Base-by-base conservation (phyloP, 53 echinoderm and acorn worm species). In the Holothuria leucospilota region DNA sequence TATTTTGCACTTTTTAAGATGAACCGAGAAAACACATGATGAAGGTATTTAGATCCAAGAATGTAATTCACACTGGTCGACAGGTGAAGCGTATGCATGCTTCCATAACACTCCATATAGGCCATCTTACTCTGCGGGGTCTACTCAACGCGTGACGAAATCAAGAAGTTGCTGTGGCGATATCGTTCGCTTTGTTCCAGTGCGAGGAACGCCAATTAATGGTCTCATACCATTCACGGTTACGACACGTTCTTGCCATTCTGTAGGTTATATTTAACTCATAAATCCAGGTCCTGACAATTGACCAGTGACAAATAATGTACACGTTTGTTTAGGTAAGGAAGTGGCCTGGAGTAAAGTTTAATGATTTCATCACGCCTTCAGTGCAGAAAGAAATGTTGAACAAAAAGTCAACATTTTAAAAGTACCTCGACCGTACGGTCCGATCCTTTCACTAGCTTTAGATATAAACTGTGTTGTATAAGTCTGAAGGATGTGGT, bases 221-320 rank as follows among this genome's bases (percentile, higher is more conserved):
- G 39, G 34, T 46, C 72, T 38, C 72, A 72, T 72, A 46, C 46
- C 40, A 34, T 46, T 72, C 72, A 28, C 39, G 39, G 23, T 41
- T 18, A 39, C 34, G 72, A 72, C 49, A 72, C 39, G 72, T 72
- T 39, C 72, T 72, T 72, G 46, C 13, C 72, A 39, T n/a, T 72
- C n/a, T 72, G 40, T 72, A 46, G 39, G 39, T 72, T 41, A 20
- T 41, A 41, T 46, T 20, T 23, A 72, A 41, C 39, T 41, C 39
- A 10, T 46, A 72, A n/a, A 68, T 68, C 8, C n/a, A 39, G 38
- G 72, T 46, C 46, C 46, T 39, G 46, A 21, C 39, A 72, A 23
- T 39, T 72, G 72, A 72, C 72, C 72, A 72, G 34, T 72, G 34
- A 72, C 72, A 72, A 72, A 72, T 72, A 18, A 72, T 46, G 72